Evolutionary conservation across 1,140 invertebrate species (phyloP), one percentile per base, ranked within the genome.

Genomic region (Episyrphus balteatus): DNA sequence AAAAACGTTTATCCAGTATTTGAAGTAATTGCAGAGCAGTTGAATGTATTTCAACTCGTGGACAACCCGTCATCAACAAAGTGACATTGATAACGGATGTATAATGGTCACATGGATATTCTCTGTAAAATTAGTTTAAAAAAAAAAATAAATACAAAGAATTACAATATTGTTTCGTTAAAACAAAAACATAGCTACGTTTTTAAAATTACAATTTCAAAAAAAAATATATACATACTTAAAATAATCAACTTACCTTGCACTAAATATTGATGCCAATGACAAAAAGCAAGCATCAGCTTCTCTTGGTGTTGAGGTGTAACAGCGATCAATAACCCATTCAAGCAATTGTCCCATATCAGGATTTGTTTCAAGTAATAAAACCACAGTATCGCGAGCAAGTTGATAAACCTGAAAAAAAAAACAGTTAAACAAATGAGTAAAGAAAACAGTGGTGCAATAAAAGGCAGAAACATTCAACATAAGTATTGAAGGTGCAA

Each of bases 21-120:
- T 98, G 93, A 3, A 99, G 73, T 21, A 99, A 77, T 57, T 96
- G 90, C 39, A 97, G 73, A 0, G 96, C 94, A 9, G 86, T 91
- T 61, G 97, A 89, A 62, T 95, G 86, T 1, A 96, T 86, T 15
- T 81, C 76, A n/a, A 86, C 83, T 21, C 92, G 78, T 0, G 93
- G 90, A 69, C 90, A 94, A 13, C 92, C 93, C 5, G 92, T 92
- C 70, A 92, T 96, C 74, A 98, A 83, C 18, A 99, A 76, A 0
- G 94, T 94, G 8, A 98, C 88, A 62, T 96, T 98, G 58, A 99
- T 92, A 56, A 99, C 90, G 11, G 93, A 92, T 21, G 93, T 95
- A 69, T 95, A 94, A 73, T 95, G 91, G 69, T 99, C 95, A 72
- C 95, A 98, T 9, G 95, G 94, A 75, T 98, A 98, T 70, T 98